phyloP scores from a whole-genome alignment of 2,888 invertebrate genomes.

The Stratiomys singularior region DNA sequence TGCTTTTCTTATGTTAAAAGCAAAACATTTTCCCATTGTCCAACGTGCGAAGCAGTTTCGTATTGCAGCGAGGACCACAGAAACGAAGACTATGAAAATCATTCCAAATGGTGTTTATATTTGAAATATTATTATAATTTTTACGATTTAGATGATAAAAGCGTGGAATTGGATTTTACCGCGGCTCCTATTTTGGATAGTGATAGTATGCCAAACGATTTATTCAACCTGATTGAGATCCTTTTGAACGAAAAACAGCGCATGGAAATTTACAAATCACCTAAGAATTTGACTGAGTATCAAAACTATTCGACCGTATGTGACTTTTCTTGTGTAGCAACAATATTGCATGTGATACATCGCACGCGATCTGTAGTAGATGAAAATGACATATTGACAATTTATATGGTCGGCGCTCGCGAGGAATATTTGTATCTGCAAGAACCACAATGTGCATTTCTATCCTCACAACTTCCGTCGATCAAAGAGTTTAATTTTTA shows the following conservation, averaged over 20 bases:
- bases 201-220: conserved; percentile 51
- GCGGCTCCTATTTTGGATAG: background rate
- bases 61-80: conserved; percentile 58
- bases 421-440: conserved; percentile 57
- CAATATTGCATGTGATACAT: conserved; percentile 56
- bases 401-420: conserved; percentile 57
- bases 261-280: conserved; percentile 49
- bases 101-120: conserved; percentile 55
- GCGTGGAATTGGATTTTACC: conserved; percentile 5
- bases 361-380: conserved; percentile 49
- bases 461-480: conserved; percentile 57
- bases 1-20: conserved; percentile 55
- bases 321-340: conserved; percentile 59
- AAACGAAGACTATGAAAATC: conserved; percentile 52
- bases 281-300: conserved; percentile 53
- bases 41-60: conserved; percentile 50
- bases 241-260: conserved; percentile 13
- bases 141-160: conserved; percentile 53
- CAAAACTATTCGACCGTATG: conserved; percentile 56
- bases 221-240: conserved; percentile 54
- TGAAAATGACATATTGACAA: conserved; percentile 48
- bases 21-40: conserved; percentile 22
- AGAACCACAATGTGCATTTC: conserved; percentile 56
- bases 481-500: conserved; percentile 54
- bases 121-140: conserved; percentile 57